Evolutionary conservation across 2,888 invertebrate genomes (phyloP), one percentile per base, ranked within the genome.

Genomic region (Scaptodrosophila latifasciaeformis): DNA sequence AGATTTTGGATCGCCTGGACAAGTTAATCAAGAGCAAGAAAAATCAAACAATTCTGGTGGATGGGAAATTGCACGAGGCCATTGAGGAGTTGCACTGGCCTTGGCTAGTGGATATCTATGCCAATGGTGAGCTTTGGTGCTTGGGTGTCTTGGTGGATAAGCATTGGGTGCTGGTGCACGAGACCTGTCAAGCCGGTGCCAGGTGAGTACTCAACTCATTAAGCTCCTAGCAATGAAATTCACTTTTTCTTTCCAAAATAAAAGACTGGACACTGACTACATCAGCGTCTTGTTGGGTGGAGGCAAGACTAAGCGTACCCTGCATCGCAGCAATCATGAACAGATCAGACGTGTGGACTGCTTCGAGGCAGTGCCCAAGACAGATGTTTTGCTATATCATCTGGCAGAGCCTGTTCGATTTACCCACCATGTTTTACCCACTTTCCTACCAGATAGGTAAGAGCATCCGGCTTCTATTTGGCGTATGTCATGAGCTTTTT

Each of bases 21-120:
- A 55, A 65, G 27, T 47, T 82, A 7, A 76, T 84, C 21, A 81
- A 85, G 51, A 70, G 46, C 19, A 82, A 80, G 49, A 80, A 71
- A 21, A 84, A 84, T 45, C 68, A 72, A 10, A 68, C 79, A 10
- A 51, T 85, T 39, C n/a, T 85, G 53, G 79, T 84, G 5, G 68
- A 85, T 46, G 65, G 83, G 27, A 65, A 83, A 42, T 55, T 85
- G 15, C 79, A 86, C 21, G 72, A 83, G 30, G 82, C 80, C 17
- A 62, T 85, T 7, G 83, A 83, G 53, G 85, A 83, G 54, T 59
- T 82, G 21, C 84, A 86, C 43, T 90, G 91, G 89, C 92, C 93
- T 0, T 95, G 94, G 94, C 86, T 91, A 71, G 93, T 91, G 0
- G 91, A 92, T 69, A 87, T 95, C 47, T 92, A 90, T 82, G 87